A percentile compares a stretch with the other conserved stretches of the same genome.
Conservation (phyloP, 1,140 invertebrate genomes). For the fruit fly (Drosophila melanogaster) region Release_6_plus_ISO1_MT NT_033779.5:18546501-18547000, state of each 20-base stretch:
- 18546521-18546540: constrained; percentile 41
- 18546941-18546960: constrained; percentile 26
- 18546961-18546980: constrained; percentile 63
- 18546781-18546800: constrained; percentile 66
- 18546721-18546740: constrained; percentile 85
- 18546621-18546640: constrained; percentile 61
- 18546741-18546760: constrained; percentile 84
- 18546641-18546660: constrained; percentile 70
- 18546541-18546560: constrained; percentile 50
- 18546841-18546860: constrained; percentile 69
- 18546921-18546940: constrained; percentile 51
- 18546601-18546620: constrained; percentile 47
- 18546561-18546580: constrained; percentile 54
- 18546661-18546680: constrained; percentile 88
- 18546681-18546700: constrained; percentile 88
- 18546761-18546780: constrained; percentile 84
- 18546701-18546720: constrained; percentile 88
- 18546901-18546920: constrained; percentile 30
- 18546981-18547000: constrained; percentile 61
- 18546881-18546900: constrained; percentile 25
- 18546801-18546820: constrained; percentile 64
- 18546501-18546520: constrained; percentile 5
- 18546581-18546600: constrained; percentile 45
- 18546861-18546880: constrained; percentile 55
- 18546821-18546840: constrained; percentile 35